A percentile compares a stretch with the other conserved stretches of the same genome.
These are phyloP conservation scores for Scylla paramamosain DNA, from an alignment of 1,140 invertebrate species.

Conservation along the genomic window DNA sequence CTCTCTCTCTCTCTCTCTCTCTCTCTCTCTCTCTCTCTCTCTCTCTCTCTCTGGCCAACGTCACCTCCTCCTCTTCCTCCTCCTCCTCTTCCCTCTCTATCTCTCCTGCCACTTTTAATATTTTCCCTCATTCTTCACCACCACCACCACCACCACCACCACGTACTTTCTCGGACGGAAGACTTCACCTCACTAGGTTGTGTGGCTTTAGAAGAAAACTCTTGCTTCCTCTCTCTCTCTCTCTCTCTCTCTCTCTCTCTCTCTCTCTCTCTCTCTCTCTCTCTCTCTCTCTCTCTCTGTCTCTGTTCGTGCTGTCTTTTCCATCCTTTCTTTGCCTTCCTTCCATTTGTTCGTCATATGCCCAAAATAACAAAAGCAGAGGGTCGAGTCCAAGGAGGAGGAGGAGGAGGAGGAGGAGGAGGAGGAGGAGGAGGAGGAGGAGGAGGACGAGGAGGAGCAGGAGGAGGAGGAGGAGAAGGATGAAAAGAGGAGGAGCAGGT, in stretches of 20 bases:
- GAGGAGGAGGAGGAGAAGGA: background rate
- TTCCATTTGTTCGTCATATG: no score
- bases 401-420: slow-evolving; percentile 46
- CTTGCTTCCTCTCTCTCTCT: background rate
- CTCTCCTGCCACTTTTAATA: background rate
- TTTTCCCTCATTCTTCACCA: background rate
- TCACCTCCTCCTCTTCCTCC: background rate
- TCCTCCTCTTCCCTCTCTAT: background rate
- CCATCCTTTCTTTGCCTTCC: background rate
- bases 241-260: background rate
- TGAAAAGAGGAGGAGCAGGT: background rate
- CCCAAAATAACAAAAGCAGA: no score
- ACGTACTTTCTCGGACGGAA: no score
- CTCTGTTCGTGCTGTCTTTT: background rate
- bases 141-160: background rate
- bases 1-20: background rate
- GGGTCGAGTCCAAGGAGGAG: background rate
- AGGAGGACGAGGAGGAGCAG: background rate
- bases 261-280: background rate
- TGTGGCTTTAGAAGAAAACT: background rate
- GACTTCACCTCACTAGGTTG: no score
- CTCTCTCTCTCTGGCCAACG: background rate
- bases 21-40: background rate
- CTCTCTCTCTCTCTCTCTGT: background rate
- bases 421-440: slow-evolving; percentile 43